These are phyloP conservation scores for Pomacea maculata DNA, from an alignment of 1,140 invertebrate genomes.

Conservation along the genomic window DNA sequence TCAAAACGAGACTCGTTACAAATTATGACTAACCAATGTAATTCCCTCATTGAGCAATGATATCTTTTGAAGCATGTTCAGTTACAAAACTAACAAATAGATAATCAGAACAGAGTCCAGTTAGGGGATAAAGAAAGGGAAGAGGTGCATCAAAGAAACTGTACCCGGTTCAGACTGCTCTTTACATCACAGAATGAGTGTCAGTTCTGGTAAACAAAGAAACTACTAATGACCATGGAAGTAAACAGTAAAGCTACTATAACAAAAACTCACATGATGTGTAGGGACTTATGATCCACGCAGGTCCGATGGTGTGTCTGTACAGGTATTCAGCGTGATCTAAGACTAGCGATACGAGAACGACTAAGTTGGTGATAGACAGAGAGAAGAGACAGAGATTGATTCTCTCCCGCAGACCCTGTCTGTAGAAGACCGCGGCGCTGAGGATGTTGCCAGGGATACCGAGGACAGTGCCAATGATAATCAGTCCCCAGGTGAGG, in stretches of 20 bases:
- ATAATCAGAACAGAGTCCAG: no score
- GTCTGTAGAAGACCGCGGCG: slow-evolving; percentile 3
- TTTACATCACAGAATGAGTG: no score
- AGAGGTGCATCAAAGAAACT: no score
- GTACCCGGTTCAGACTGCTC: no score
- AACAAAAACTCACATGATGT: background rate
- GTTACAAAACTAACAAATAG: no score
- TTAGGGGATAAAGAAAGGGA: no score
- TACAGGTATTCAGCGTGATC: background rate
- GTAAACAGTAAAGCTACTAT: background rate
- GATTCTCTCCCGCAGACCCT: background rate
- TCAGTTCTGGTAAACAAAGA: no score
- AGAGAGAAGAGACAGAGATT: background rate
- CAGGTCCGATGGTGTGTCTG: background rate
- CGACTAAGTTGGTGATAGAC: background rate
- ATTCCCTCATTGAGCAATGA: no score
- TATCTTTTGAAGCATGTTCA: no score
- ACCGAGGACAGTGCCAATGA: background rate
- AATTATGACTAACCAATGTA: no score
- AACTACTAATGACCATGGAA: background rate
- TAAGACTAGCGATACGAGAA: background rate
- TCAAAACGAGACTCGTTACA: no score
- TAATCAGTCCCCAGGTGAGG: background rate
- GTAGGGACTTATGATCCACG: background rate
- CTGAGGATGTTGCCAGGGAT: slow-evolving; percentile 3